phyloP scores from a whole-genome alignment of 2,888 invertebrate genomes.

The Sepiola atlantica region DNA sequence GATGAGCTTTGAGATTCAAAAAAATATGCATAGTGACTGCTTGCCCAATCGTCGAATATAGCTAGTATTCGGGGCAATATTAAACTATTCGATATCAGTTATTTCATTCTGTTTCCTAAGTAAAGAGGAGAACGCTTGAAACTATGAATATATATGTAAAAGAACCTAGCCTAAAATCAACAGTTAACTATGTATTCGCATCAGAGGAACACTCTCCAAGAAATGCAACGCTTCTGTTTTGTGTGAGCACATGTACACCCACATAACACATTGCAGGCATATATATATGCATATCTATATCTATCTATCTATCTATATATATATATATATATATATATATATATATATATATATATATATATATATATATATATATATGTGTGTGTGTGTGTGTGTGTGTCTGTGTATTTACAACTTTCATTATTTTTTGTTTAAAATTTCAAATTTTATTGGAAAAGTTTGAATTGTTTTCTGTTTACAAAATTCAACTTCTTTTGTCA shows the following conservation, averaged over 20 bases:
- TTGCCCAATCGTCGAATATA: neutral
- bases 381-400: neutral
- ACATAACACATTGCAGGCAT: neutral
- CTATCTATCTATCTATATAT: neutral
- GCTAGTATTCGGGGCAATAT: neutral
- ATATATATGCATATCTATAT: neutral
- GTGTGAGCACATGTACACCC: neutral
- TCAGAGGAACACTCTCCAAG: too few species aligned
- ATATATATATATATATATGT: neutral
- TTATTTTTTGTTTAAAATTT: too few species aligned
- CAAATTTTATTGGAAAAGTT: too few species aligned
- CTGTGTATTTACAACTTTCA: too few species aligned
- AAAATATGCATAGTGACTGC: neutral
- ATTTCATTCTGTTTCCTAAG: too few species aligned
- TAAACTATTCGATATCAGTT: neutral
- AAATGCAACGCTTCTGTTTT: too few species aligned
- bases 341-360: neutral
- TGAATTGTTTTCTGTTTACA: too few species aligned
- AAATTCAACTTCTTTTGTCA: too few species aligned
- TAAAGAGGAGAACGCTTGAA: too few species aligned
- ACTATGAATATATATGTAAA: neutral
- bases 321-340: slow-evolving; percentile 32
- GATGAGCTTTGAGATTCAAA: neutral
- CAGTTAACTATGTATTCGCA: too few species aligned
- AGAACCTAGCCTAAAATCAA: too few species aligned